Conservation (phyloP, 2,888 invertebrate species). For the Subacronicta megacephala region DNA sequence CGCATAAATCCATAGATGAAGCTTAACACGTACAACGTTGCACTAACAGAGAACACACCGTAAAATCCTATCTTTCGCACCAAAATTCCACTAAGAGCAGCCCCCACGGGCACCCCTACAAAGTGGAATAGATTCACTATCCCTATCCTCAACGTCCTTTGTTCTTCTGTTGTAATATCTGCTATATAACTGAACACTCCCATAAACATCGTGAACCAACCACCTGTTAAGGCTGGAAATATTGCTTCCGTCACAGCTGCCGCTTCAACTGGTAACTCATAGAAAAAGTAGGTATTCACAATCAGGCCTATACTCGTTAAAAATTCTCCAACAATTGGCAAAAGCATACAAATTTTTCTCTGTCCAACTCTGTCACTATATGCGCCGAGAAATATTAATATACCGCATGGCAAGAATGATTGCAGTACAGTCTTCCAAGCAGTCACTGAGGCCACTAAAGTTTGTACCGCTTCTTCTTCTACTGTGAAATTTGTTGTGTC, state of each 20-base stretch:
- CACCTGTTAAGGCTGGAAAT: conserved; percentile 95
- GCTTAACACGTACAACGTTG: conserved; percentile 92
- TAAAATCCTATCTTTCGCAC: conserved; percentile 94
- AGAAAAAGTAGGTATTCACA: conserved; percentile 94
- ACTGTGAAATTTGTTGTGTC: conserved; percentile 91
- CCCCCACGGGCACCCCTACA: conserved; percentile 96
- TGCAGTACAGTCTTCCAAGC: conserved; percentile 96
- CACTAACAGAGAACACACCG: conserved; percentile 94
- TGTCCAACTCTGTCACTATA: conserved; percentile 92
- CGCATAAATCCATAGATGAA: conserved; percentile 93
- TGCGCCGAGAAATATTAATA: conserved; percentile 95
- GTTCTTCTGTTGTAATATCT: conserved; percentile 95
- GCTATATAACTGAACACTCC: conserved; percentile 97
- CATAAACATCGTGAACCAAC: conserved; percentile 97
- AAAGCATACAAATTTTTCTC: conserved; percentile 94
- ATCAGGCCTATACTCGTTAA: conserved; percentile 94
- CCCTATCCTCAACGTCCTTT: conserved; percentile 95
- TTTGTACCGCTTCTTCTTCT: conserved; percentile 92
- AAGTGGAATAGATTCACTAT: conserved; percentile 97
- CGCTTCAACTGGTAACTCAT: conserved; percentile 94
- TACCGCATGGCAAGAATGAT: conserved; percentile 93
- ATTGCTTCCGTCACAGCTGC: conserved; percentile 94
- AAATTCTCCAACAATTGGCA: conserved; percentile 95
- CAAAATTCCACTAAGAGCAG: conserved; percentile 95
- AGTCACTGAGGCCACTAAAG: conserved; percentile 94